Conservation (phyloP, 2,888 invertebrate species). For the Oscheius myriophilus region DNA sequence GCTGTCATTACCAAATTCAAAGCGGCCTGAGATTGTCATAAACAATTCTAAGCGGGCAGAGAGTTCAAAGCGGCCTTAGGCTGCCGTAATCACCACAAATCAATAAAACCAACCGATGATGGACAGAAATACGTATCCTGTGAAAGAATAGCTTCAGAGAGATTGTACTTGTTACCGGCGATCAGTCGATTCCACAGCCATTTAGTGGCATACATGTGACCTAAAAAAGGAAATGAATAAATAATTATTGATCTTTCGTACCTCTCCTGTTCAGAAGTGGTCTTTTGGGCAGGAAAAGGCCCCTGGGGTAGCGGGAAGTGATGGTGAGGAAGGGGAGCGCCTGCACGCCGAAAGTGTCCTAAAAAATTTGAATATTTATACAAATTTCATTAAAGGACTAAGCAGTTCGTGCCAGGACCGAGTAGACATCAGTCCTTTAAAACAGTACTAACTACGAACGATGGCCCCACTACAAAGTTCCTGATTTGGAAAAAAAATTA, state of each 20-base stretch:
- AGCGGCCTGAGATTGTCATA: neutral
- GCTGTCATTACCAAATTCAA: too few relatives aligned
- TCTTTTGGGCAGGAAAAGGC: slow-evolving; percentile 58
- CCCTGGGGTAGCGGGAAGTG: slow-evolving; percentile 66
- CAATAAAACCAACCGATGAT: slow-evolving; percentile 30
- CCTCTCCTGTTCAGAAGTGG: slow-evolving; percentile 60
- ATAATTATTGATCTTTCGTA: neutral
- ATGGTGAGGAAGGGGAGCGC: slow-evolving; percentile 65
- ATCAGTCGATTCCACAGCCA: slow-evolving; percentile 68
- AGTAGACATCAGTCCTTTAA: too few relatives aligned
- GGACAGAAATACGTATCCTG: slow-evolving; percentile 66
- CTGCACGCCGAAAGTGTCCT: slow-evolving; percentile 64
- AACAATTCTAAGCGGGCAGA: neutral
- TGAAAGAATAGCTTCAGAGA: slow-evolving; percentile 64
- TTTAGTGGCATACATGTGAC: slow-evolving; percentile 69
- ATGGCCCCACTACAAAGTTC: too few relatives aligned
- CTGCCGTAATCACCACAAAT: neutral
- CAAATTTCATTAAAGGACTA: neutral
- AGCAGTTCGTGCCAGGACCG: neutral
- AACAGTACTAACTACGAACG: too few relatives aligned
- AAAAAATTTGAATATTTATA: neutral
- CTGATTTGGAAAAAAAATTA: too few relatives aligned
- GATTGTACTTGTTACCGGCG: slow-evolving; percentile 66
- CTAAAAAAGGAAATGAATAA: slow-evolving; percentile 22
- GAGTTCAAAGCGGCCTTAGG: neutral